Percentiles rank a stretch among this genome's conserved stretches.
These are phyloP conservation scores for Augochlorella aurata DNA, from an alignment of 2,888 invertebrate genomes.

Conservation along the genomic window DNA sequence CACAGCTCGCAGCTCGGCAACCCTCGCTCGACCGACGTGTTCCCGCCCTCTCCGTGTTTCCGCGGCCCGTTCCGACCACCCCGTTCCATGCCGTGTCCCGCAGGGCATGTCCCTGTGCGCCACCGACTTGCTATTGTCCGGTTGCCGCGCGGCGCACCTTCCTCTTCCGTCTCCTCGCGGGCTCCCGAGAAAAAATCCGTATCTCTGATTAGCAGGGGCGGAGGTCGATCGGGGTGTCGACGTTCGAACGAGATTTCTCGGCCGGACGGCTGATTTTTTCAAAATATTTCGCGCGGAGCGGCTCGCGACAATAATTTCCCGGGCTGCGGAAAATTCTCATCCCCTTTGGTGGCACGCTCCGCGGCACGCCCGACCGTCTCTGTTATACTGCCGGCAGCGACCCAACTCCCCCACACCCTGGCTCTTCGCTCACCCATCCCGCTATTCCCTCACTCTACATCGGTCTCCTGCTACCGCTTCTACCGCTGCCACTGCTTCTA, in stretches of 20 bases:
- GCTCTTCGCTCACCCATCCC: conserved; percentile 59
- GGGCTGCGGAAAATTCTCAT: conserved; percentile 77
- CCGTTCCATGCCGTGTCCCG: conserved; percentile 80
- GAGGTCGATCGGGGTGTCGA: background rate
- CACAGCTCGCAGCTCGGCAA: conserved; percentile 55
- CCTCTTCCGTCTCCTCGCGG: background rate
- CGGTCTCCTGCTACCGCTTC: conserved; percentile 59
- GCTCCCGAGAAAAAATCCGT: conserved; percentile 58
- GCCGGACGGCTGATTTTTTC: conserved; percentile 53
- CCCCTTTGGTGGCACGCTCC: conserved; percentile 82
- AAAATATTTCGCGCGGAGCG: conserved; percentile 63
- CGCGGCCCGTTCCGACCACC: conserved; percentile 81
- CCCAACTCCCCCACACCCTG: conserved; percentile 72
- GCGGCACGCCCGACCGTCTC: conserved; percentile 82
- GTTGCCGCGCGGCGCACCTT: conserved; percentile 17
- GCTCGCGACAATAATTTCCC: conserved; percentile 76
- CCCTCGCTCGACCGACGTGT: conserved; percentile 73
- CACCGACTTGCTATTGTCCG: conserved; percentile 71
- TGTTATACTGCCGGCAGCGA: conserved; percentile 81
- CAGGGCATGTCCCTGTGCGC: conserved; percentile 80
- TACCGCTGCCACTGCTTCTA: conserved; percentile 62
- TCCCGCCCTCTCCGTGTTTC: conserved; percentile 81
- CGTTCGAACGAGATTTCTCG: background rate
- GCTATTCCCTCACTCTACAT: conserved; percentile 47
- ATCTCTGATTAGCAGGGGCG: conserved; percentile 66